A percentile compares a stretch with the other conserved stretches of the same genome.
Evolutionary conservation across 2,888 invertebrate species (phyloP).

Genomic region (Xestia xanthographa): DNA sequence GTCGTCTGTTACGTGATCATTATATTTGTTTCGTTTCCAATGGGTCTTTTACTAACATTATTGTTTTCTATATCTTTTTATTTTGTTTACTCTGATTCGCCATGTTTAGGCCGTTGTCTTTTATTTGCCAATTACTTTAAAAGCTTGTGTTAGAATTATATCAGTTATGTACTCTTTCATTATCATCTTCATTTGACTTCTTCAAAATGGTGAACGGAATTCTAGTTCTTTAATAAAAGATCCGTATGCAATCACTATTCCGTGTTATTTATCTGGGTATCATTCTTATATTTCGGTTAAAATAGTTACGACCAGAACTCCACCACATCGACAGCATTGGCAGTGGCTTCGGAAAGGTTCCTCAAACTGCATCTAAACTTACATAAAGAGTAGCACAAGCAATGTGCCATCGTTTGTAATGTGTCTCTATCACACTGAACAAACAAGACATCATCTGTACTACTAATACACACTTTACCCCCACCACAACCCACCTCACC

Average conservation of each 20-base stretch:
- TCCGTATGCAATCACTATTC: too few species aligned
- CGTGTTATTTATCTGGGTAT: background rate
- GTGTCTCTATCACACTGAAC: background rate
- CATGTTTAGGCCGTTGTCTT: background rate
- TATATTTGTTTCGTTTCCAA: slow-evolving; percentile 28
- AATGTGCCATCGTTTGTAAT: background rate
- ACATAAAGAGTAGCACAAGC: background rate
- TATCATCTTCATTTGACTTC: too few species aligned
- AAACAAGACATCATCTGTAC: background rate
- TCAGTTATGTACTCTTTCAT: too few species aligned
- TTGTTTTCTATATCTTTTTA: background rate
- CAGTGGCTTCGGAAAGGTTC: background rate
- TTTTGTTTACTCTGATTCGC: background rate
- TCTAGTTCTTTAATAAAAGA: background rate
- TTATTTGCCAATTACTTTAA: background rate
- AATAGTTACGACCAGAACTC: background rate
- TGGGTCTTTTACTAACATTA: background rate
- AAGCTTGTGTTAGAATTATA: background rate
- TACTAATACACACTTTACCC: slow-evolving; percentile 31
- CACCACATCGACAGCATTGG: background rate
- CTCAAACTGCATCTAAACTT: background rate
- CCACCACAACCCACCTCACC: slow-evolving; percentile 22
- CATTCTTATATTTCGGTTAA: background rate
- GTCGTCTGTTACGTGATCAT: slow-evolving; percentile 22
- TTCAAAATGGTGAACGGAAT: too few species aligned